Evolutionary conservation across 2,797 vertebrate genomes (phyloP), one percentile per base, ranked within the genome.

Genomic region (Jordanella pulchra): DNA sequence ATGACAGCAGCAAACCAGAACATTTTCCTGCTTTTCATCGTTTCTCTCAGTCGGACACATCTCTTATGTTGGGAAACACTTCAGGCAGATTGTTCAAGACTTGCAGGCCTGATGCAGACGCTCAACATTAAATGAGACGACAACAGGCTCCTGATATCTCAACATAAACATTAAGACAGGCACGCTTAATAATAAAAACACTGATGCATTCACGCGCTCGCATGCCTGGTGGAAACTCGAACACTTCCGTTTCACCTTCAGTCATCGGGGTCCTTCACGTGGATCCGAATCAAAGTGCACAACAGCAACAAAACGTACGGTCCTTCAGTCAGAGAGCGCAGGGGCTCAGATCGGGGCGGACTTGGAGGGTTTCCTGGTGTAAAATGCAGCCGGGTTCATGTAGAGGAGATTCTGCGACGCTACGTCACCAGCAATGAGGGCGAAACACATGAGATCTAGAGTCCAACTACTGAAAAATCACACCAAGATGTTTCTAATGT

Each of bases 251-350:
- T 74, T 69, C 69, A 69, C 80, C 83, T 65, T 80, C 67, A 65
- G 73, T 69, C 5, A 30, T 77, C 63, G 48, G 45, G 17, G 71
- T 89, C 84, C 82, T 79, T 85, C 80, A 53, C 25, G n/a, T 61
- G 2, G 47, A 81, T 54, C 45, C 75, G 79, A 86, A 79, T 66
- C 81, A 82, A 82, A 86, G 83, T 85, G 87, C 83, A 87, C 71
- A 6, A 80, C 18, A 78, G 83, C 75, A 77, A 83, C 73, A 50
- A 79, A 79, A 79, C 13, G 61, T 68, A 69, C 27, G n/a, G 81
- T 89, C 78, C 74, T 85, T 89, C 80, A 72, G 80, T 83, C 66
- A 32, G 71, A 78, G 51, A 72, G 0, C 23, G 67, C 68, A 30
- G 67, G 21, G 55, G 71, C 67, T 78, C 71, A 64, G 56, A 63